These are phyloP conservation scores for Coelinius sp. DNA, from an alignment of 2,888 invertebrate species.

Conservation along the genomic window DNA sequence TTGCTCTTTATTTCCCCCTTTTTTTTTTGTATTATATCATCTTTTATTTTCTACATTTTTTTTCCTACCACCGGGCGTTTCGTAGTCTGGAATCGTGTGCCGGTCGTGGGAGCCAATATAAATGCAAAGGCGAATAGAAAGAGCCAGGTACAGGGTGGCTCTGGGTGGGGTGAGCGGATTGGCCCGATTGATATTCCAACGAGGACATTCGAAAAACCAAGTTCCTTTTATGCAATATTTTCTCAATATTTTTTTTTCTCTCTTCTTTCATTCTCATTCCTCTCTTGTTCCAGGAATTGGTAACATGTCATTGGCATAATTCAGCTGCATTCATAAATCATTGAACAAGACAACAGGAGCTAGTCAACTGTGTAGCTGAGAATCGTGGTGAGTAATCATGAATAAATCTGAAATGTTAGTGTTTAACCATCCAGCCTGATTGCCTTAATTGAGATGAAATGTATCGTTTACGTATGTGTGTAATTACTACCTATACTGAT, in stretches of 20 bases:
- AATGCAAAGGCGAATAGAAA: conserved; percentile 57
- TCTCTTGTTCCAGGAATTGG: not conserved
- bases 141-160: conserved; percentile 29
- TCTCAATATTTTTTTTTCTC: not conserved
- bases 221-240: not conserved
- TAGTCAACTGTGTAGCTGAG: not conserved
- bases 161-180: conserved; percentile 39
- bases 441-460: not conserved
- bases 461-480: not conserved
- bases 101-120: conserved; percentile 55
- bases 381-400: not conserved
- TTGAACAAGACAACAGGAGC: not conserved
- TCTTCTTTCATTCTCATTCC: not conserved
- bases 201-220: conserved; percentile 58
- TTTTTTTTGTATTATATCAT: not conserved
- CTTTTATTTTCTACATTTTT: conserved; percentile 5
- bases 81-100: conserved; percentile 30
- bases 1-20: not conserved
- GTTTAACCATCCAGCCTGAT: not conserved
- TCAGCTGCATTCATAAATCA: not conserved
- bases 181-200: conserved; percentile 65
- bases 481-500: not conserved
- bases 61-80: not conserved
- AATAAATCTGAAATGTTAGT: not conserved
- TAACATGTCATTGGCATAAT: not conserved